Evolutionary conservation across 2,888 invertebrate species (phyloP).

Genomic region (Micoletzkya japonica): DNA sequence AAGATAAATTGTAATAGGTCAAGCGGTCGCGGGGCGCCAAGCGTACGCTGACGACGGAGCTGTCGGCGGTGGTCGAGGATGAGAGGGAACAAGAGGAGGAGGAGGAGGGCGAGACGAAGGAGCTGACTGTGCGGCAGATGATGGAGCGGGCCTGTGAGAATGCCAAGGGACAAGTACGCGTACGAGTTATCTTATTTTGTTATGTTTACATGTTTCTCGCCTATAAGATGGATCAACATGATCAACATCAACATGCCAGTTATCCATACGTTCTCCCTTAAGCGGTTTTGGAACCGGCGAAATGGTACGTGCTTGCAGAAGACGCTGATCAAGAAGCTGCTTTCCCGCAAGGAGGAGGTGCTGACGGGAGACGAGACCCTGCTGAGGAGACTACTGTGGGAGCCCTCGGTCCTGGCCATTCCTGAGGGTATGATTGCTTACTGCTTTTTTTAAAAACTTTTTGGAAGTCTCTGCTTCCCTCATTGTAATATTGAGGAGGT

Average conservation of each 20-base stretch:
- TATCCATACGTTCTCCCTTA: no score
- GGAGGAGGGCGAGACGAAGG: not conserved
- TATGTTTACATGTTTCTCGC: no score
- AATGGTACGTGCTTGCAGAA: conserved; percentile 8
- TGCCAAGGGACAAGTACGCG: not conserved
- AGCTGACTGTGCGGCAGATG: not conserved
- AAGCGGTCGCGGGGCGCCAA: not conserved
- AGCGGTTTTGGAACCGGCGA: not conserved
- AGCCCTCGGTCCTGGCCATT: not conserved
- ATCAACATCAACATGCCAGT: no score
- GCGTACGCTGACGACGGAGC: not conserved
- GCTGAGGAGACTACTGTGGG: conserved; percentile 15
- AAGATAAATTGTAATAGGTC: no score
- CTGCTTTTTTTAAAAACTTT: not conserved
- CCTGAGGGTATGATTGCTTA: conserved; percentile 11
- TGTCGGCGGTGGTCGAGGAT: conserved; percentile 12
- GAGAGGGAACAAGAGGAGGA: conserved; percentile 12
- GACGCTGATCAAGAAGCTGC: conserved; percentile 4
- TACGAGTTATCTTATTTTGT: not conserved
- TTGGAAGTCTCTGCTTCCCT: no score
- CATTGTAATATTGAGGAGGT: no score
- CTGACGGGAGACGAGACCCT: not conserved
- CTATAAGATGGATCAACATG: no score
- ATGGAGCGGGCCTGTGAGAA: not conserved
- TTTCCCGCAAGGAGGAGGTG: not conserved